These are phyloP conservation scores for Scelioninae gen. 2 DNA, from an alignment of 2,888 invertebrate species.

Conservation along the genomic window DNA sequence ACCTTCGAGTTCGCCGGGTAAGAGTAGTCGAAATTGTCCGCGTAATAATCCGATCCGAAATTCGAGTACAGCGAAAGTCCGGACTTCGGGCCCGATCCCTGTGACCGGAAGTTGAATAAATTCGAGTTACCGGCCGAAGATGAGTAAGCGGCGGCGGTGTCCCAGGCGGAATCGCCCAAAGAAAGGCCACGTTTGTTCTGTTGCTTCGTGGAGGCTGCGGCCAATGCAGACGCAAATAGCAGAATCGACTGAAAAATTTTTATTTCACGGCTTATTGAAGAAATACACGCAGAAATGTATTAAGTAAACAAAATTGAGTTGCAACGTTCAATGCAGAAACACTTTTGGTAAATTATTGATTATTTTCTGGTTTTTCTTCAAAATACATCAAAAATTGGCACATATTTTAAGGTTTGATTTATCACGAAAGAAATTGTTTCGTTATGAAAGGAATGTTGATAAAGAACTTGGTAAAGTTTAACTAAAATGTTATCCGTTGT, in stretches of 20 bases:
- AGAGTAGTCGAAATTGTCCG: conserved; percentile 37
- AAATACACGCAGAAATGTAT: no score
- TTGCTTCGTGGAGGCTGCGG: conserved; percentile 32
- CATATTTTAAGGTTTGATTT: no score
- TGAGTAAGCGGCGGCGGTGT: conserved; percentile 15
- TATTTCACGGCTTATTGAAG: no score
- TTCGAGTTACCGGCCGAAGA: conserved; percentile 20
- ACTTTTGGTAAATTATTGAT: no score
- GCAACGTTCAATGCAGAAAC: no score
- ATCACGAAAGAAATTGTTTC: no score
- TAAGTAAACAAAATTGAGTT: no score
- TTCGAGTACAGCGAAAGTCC: conserved; percentile 40
- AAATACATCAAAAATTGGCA: no score
- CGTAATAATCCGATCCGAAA: conserved; percentile 51
- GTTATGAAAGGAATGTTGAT: no score
- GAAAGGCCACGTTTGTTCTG: conserved; percentile 64
- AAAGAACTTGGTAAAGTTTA: no score
- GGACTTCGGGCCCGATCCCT: conserved; percentile 37
- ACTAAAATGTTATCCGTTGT: no score
- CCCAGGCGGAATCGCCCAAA: conserved; percentile 41
- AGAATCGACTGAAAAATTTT: conserved; percentile 1
- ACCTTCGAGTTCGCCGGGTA: conserved; percentile 55
- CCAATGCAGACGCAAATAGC: neutral
- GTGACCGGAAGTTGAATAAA: conserved; percentile 14
- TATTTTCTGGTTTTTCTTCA: no score